Evolutionary conservation across 2,888 invertebrate species (phyloP), one percentile per base, ranked within the genome.

Genomic region (Machimus rusticus): DNA sequence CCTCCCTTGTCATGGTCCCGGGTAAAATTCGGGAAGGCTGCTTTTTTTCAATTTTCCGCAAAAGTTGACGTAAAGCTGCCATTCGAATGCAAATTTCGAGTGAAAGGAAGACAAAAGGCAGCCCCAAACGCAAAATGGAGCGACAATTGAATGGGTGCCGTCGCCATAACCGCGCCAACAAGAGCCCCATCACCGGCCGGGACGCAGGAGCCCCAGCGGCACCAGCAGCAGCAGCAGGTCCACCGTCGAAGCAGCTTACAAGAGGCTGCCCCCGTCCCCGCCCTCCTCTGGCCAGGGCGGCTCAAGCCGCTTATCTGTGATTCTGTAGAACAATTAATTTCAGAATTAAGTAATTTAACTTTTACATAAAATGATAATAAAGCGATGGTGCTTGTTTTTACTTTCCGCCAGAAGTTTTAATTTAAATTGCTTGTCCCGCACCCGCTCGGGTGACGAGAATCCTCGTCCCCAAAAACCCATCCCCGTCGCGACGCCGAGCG

Each of bases 271-370:
- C 12, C 66, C 9, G 23, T 4, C 55, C n/a, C 76, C 34, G 34
- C 31, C 37, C n/a, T 31, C 23, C 51, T 6, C 12, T 43, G 39
- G 43, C 85, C 9, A 6, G 28, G 66, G 1, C 19, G 66, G 66
- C 74, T 57, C 55, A 37, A 39, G 74, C 55, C 39, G 77, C 79
- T 78, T 74, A 87, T 74, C 87, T 78, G 43, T 34, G 46, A 82
- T 51, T 87, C 82, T 74, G 82, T 87, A 57, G 79, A 84, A 87
- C 87, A 87, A 87, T 87, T 87, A 87, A 87, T 87, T 87, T 82
- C 55, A 82, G 87, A 87, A 87, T 87, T 87, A 87, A 87, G 87
- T 87, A 87, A 87, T 87, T 87, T 87, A 87, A 87, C 87, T 87
- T 87, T 82, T 84, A 81, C 74, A 87, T 81, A 87, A 87, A 87